A percentile compares a stretch with the other conserved stretches of the same genome.
phyloP scores from a whole-genome alignment of 2,797 vertebrate species.

The Cryptoprocta ferox region DNA sequence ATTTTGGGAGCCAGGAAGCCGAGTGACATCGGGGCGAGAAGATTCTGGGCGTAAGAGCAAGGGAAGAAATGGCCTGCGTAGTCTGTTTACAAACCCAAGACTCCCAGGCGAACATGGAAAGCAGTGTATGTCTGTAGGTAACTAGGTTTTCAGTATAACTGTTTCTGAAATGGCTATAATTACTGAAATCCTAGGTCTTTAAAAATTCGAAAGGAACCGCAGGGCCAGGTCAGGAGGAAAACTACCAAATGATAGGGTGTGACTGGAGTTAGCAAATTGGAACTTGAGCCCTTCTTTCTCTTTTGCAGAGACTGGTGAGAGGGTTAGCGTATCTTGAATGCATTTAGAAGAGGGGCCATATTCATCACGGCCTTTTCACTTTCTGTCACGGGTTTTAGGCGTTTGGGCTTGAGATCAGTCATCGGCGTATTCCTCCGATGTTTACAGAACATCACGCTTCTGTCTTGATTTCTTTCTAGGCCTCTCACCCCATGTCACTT shows the following conservation, averaged over 20 bases:
- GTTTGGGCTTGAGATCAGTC: conserved; percentile 56
- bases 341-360: neutral
- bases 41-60: neutral
- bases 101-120: conserved; percentile 35
- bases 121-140: neutral
- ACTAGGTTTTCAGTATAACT: conserved; percentile 51
- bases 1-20: conserved; percentile 10
- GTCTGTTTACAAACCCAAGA: neutral
- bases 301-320: neutral
- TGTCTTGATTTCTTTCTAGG: neutral
- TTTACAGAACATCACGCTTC: conserved; percentile 7
- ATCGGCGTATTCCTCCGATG: conserved; percentile 29
- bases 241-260: conserved; percentile 29
- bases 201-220: conserved; percentile 50
- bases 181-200: conserved; percentile 62
- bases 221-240: neutral
- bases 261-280: conserved; percentile 38
- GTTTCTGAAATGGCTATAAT: conserved; percentile 64
- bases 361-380: conserved; percentile 60
- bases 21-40: neutral
- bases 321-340: neutral
- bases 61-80: neutral
- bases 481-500: neutral
- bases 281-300: neutral
- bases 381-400: conserved; percentile 40